These are phyloP conservation scores for Cerastoderma edule DNA, from an alignment of 2,888 invertebrate genomes.

Conservation along the genomic window DNA sequence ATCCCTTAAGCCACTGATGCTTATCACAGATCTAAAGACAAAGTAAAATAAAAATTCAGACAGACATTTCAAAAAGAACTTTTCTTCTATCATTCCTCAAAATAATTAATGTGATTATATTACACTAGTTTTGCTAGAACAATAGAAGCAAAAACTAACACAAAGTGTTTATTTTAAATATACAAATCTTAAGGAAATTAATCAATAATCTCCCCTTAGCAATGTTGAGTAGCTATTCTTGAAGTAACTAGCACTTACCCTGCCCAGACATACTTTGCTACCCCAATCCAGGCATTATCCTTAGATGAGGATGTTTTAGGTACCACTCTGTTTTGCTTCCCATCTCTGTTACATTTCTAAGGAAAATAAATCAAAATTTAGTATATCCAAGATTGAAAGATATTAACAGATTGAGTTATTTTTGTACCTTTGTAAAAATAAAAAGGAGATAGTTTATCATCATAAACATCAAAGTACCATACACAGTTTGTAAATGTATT, in stretches of 20 bases:
- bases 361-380: slow-evolving; percentile 35
- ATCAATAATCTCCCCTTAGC: neutral
- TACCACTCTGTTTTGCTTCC: slow-evolving; percentile 87
- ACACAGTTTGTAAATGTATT: too few relatives aligned
- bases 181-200: neutral
- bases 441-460: neutral
- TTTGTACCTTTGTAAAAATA: neutral
- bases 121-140: too few relatives aligned
- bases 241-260: slow-evolving; percentile 85
- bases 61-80: too few relatives aligned
- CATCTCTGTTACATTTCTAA: slow-evolving; percentile 87
- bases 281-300: slow-evolving; percentile 88
- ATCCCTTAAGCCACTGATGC: too few relatives aligned
- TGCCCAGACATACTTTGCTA: slow-evolving; percentile 91
- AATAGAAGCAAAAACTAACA: too few relatives aligned
- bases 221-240: neutral
- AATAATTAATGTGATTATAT: too few relatives aligned
- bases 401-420: neutral
- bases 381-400: neutral
- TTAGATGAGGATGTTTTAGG: slow-evolving; percentile 85
- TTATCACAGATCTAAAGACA: too few relatives aligned
- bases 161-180: neutral
- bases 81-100: too few relatives aligned
- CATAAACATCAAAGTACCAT: too few relatives aligned
- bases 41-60: too few relatives aligned